Evolutionary conservation across 2,888 invertebrate species (phyloP), one percentile per base, ranked within the genome.

Genomic region (Phlogophora meticulosa): DNA sequence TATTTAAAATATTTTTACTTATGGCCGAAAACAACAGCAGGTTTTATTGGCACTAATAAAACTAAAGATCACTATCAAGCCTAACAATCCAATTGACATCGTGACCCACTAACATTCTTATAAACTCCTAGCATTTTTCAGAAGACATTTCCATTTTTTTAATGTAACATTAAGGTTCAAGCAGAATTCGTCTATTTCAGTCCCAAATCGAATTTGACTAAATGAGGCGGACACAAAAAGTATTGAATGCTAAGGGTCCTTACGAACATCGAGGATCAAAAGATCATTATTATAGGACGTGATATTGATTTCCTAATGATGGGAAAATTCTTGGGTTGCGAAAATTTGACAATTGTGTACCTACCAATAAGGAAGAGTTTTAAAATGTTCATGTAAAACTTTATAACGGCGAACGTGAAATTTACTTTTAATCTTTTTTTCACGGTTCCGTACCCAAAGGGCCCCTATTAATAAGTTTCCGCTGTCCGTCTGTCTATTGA

Each of bases 231-330:
- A 38, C 24, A 56, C 42, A 76, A 71, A 66, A 72, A 61, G 20
- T 63, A 70, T 76, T 81, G 34, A 28, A 72, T 74, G 60, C 63
- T 24, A 70, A 73, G 38, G 71, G 62, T 51, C 52, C 57, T 74
- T 46, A 38, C 48, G 51, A 75, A 56, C 60, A 53, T 59, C 24
- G 67, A 66, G 56, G 38, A 49, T 17, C 46, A 51, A 34, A 55
- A 57, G 49, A 68, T 66, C 59, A 63, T 67, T 58, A 79, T 51
- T 62, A 55, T 57, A 38, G 68, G 38, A 70, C 42, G 56, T 49
- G 60, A 56, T 64, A 34, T 48, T 62, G 58, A 72, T 76, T 60
- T 60, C 51, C 11, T 53, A 55, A 62, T 48, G 48, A 48, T 32
- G 13, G 11, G 10, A 32, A 20, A 11, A 20, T 51, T 52, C n/a